Base-by-base conservation (phyloP, 1,140 invertebrate species). In the Drosophila mayri region DNA sequence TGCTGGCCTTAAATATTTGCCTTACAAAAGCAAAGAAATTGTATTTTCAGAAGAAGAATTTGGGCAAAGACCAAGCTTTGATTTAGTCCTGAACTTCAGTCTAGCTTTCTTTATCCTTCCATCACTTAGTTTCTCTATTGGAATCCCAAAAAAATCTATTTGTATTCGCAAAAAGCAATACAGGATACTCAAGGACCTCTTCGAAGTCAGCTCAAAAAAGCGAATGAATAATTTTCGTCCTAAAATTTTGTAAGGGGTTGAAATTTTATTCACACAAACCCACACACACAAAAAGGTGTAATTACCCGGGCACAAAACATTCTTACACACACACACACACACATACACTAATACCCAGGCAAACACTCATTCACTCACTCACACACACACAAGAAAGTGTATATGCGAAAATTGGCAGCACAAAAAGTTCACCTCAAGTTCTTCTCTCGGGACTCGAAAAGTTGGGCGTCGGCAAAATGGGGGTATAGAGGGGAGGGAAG, bases 301-400 rank as follows among this genome's bases (percentile, higher is more conserved):
- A 88, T 90, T 88, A 90, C 85, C 85, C 85, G 88, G 85, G 74
- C 84, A 81, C 68, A 80, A 71, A 80, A 88, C 84, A 86, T 20
- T 46, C 43, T 41, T 8, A 1, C 57, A n/a, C 40, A 63, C 28
- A 18, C 30, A 55, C 18, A 32, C 41, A 52, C 44, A 64, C 30
- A 66, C 11, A 62, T 44, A 62, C 43, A 72, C 62, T 50, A 52
- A 76, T 30, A 55, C 61, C 54, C 20, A 66, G 25, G 50, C 63
- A 71, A 60, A 63, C 30, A 35, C 60, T 58, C 38, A 65, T 40
- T 44, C 41, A 68, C 38, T 11, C 12, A 7, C 35, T 41, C 41
- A 52, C 37, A 35, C 43, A 64, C 54, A 66, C 25, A 67, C 30
- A 41, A 46, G 38, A 57, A 37, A 61, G 37, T 16, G 25, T 28